phyloP scores from a whole-genome alignment of 2,113 vertebrate genomes.

The Aphyosemion australe region DNA sequence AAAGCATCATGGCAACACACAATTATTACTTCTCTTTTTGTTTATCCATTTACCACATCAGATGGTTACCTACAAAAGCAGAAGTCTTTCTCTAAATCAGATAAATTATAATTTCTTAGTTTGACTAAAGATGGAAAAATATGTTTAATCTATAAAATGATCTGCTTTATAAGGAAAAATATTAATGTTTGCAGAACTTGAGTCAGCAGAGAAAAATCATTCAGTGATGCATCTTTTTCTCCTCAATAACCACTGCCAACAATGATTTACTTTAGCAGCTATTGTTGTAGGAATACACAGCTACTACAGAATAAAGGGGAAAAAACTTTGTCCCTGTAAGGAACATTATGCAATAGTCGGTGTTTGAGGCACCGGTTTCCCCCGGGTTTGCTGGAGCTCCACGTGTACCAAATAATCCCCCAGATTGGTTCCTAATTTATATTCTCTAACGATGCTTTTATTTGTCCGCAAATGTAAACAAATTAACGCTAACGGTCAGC shows the following conservation, averaged over 20 bases:
- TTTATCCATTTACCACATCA: no score
- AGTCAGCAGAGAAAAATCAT: not conserved
- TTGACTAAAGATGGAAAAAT: not conserved
- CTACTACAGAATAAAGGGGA: not conserved
- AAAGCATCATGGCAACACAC: not conserved
- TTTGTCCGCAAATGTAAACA: not conserved
- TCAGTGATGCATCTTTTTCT: not conserved
- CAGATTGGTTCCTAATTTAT: no score
- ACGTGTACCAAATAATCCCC: not conserved
- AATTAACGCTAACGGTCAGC: not conserved
- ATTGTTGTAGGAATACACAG: no score
- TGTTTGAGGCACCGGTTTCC: not conserved
- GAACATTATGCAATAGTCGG: not conserved
- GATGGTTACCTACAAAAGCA: no score
- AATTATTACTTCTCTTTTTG: no score
- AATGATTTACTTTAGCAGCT: no score
- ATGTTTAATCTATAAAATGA: not conserved
- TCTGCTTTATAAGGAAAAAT: not conserved
- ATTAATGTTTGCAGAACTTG: not conserved
- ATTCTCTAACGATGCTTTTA: no score
- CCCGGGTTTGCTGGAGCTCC: not conserved
- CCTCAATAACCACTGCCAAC: no score
- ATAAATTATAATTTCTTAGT: not conserved
- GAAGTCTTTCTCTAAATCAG: not conserved
- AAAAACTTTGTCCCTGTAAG: not conserved